A percentile compares a stretch with the other conserved stretches of the same genome.
Evolutionary conservation across 2,113 vertebrate genomes (phyloP).

Genomic region (Corythaeola cristata): DNA sequence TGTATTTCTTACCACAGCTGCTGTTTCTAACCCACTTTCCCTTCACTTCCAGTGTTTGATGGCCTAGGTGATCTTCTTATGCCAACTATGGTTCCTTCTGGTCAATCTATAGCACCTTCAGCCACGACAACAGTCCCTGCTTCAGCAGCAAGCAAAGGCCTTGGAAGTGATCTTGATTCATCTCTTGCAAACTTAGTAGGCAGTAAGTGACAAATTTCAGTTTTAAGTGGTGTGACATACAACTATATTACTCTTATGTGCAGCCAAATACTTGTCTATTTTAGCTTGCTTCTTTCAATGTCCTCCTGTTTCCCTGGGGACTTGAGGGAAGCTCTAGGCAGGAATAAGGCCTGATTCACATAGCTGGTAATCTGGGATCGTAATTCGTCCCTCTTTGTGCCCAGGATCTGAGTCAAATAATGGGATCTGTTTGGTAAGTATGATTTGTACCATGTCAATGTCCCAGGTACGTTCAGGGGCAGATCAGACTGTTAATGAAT

Average conservation of each 20-base stretch:
- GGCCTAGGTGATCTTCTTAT: constrained; percentile 97
- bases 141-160: constrained; percentile 82
- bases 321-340: neutral
- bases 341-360: neutral
- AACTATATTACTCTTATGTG: neutral
- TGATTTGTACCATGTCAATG: neutral
- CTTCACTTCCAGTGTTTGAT: constrained; percentile 87
- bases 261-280: neutral
- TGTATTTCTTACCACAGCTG: neutral
- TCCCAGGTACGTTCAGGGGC: neutral
- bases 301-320: neutral
- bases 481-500: neutral
- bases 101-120: constrained; percentile 79
- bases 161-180: constrained; percentile 92
- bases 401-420: neutral
- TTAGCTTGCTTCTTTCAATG: neutral
- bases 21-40: neutral
- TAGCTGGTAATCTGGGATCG: neutral
- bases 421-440: neutral
- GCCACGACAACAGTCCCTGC: constrained; percentile 67
- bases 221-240: neutral
- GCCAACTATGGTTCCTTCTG: constrained; percentile 91
- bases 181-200: constrained; percentile 96
- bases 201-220: constrained; percentile 81
- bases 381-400: neutral